Conservation (phyloP, 1,140 invertebrate species). For the Cherax quadricarinatus region DNA sequence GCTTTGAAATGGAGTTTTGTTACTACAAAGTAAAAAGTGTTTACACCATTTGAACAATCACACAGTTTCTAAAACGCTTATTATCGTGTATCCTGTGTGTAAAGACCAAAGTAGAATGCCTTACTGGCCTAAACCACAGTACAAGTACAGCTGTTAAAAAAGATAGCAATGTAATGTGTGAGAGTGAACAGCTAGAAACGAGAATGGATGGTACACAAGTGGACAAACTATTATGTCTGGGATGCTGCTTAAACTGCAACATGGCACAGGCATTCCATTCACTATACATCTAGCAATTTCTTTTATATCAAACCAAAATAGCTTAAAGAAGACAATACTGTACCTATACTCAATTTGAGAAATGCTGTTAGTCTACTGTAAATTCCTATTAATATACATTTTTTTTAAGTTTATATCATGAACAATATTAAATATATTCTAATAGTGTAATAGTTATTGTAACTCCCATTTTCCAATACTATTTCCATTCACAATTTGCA, state of each 20-base stretch:
- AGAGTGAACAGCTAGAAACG: not conserved
- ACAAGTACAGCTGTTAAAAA: not conserved
- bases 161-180: not conserved
- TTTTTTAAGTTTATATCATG: no score
- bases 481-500: no score
- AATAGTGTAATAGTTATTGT: no score
- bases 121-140: not conserved
- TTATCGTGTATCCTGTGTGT: not conserved
- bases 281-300: no score
- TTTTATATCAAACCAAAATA: no score
- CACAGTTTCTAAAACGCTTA: not conserved
- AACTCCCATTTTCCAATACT: no score
- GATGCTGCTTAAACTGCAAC: not conserved
- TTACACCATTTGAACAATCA: not conserved
- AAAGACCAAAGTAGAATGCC: not conserved
- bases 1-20: not conserved
- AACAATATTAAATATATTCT: no score
- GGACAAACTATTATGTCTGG: not conserved
- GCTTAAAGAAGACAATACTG: no score
- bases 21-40: not conserved
- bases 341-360: no score
- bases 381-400: no score
- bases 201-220: not conserved
- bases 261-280: no score
- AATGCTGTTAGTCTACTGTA: no score